These are phyloP conservation scores for Myocastor coypus DNA, from an alignment of 2,113 vertebrate species.

Conservation along the genomic window DNA sequence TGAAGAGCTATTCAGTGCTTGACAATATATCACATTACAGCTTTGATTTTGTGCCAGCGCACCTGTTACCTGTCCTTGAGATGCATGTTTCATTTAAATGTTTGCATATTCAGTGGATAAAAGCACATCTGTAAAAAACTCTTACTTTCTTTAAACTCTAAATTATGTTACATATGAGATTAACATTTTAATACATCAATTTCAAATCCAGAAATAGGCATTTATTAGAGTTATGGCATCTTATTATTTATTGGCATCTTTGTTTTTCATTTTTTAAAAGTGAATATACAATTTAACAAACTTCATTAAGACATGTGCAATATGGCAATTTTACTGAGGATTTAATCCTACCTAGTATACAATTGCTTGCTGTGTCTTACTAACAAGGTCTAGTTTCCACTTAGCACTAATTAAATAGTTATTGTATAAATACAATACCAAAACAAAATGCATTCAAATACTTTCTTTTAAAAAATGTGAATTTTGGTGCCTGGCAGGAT, in stretches of 20 bases:
- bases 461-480: too few species aligned
- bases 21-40: slow-evolving; percentile 1
- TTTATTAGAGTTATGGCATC: slow-evolving; percentile 4
- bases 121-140: slow-evolving; percentile 52
- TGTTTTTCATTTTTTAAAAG: slow-evolving; percentile 41
- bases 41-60: slow-evolving; percentile 13
- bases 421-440: slow-evolving; percentile 90
- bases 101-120: slow-evolving; percentile 53
- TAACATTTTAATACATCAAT: slow-evolving; percentile 13
- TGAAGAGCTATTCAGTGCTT: slow-evolving; percentile 17
- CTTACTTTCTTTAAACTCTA: slow-evolving; percentile 5
- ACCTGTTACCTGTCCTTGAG: slow-evolving; percentile 62
- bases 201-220: slow-evolving; percentile 37
- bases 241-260: not conserved
- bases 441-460: too few species aligned
- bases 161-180: slow-evolving; percentile 36
- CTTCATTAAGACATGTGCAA: slow-evolving; percentile 94
- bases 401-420: slow-evolving; percentile 93
- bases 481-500: too few species aligned
- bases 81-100: slow-evolving; percentile 46
- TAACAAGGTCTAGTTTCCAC: slow-evolving; percentile 91
- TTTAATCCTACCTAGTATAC: slow-evolving; percentile 90
- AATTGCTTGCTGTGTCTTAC: slow-evolving; percentile 91
- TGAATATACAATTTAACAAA: slow-evolving; percentile 93
- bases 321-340: slow-evolving; percentile 91